phyloP scores from a whole-genome alignment of 2,888 invertebrate species.

The Lithophane socia region DNA sequence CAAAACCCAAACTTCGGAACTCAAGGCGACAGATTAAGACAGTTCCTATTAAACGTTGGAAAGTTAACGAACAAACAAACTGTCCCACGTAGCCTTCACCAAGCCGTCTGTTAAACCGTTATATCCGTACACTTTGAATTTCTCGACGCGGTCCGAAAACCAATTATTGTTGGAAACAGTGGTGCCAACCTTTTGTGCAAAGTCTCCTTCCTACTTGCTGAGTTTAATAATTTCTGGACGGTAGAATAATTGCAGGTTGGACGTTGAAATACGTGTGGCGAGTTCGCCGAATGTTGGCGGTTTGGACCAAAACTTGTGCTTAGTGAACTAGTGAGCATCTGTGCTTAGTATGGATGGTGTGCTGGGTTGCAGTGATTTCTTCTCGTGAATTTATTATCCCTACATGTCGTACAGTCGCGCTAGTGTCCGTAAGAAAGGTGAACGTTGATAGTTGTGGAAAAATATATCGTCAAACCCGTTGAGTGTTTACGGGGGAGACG shows the following conservation, averaged over 20 bases:
- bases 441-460: neutral
- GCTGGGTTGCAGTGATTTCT: slow-evolving; percentile 17
- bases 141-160: slow-evolving; percentile 74
- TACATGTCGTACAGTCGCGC: neutral
- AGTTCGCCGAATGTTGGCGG: slow-evolving; percentile 57
- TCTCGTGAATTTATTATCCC: neutral
- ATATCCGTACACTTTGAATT: slow-evolving; percentile 66
- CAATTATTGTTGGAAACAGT: slow-evolving; percentile 78
- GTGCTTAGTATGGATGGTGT: slow-evolving; percentile 6
- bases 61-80: slow-evolving; percentile 67
- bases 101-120: slow-evolving; percentile 59
- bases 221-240: slow-evolving; percentile 72
- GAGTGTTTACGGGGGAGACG: too few relatives aligned
- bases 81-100: slow-evolving; percentile 52
- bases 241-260: slow-evolving; percentile 68
- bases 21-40: slow-evolving; percentile 64
- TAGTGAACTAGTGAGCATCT: slow-evolving; percentile 30
- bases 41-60: slow-evolving; percentile 62
- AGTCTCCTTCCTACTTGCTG: slow-evolving; percentile 62
- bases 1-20: slow-evolving; percentile 47
- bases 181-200: slow-evolving; percentile 67
- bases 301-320: slow-evolving; percentile 57
- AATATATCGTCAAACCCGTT: neutral
- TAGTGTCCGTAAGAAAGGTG: neutral
- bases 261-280: slow-evolving; percentile 69